A percentile compares a stretch with the other conserved stretches of the same genome.
phyloP scores from a whole-genome alignment of 1,140 invertebrate species.

The Radopholus similis region DNA sequence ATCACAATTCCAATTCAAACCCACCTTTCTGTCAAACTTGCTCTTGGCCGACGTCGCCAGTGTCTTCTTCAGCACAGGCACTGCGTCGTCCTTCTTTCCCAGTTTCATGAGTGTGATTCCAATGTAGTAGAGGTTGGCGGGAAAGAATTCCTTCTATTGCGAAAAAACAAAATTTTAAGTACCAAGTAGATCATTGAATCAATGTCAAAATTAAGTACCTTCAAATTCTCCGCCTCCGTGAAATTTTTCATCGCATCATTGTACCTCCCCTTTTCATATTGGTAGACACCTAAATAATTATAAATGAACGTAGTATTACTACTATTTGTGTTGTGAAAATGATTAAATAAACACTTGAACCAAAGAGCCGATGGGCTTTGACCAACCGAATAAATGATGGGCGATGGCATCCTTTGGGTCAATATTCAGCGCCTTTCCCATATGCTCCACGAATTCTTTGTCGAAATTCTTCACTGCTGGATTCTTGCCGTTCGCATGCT shows the following conservation, averaged over 20 bases:
- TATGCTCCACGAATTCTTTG: slow-evolving; percentile 32
- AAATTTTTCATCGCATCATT: slow-evolving; percentile 34
- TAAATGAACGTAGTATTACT: not conserved
- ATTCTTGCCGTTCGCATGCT: slow-evolving; percentile 23
- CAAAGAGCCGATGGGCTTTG: not conserved
- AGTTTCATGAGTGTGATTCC: slow-evolving; percentile 15
- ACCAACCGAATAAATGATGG: slow-evolving; percentile 38
- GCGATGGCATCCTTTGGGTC: slow-evolving; percentile 46
- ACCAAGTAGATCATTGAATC: too few species aligned
- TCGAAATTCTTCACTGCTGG: slow-evolving; percentile 7
- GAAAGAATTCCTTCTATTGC: slow-evolving; percentile 35
- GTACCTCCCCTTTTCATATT: slow-evolving; percentile 34
- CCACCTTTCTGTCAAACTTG: slow-evolving; percentile 36
- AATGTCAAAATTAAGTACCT: slow-evolving; percentile 19
- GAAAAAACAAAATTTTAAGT: slow-evolving; percentile 2
- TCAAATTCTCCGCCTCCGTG: slow-evolving; percentile 40
- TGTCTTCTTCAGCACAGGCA: slow-evolving; percentile 33
- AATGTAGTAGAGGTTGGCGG: slow-evolving; percentile 41
- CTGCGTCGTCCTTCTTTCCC: slow-evolving; percentile 37
- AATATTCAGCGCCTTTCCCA: slow-evolving; percentile 34
- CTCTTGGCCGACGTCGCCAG: slow-evolving; percentile 28
- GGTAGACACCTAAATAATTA: slow-evolving; percentile 23
- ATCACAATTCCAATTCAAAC: not conserved
- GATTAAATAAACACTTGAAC: slow-evolving; percentile 2
- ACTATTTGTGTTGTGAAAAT: slow-evolving; percentile 2